phyloP scores from a whole-genome alignment of 35 echinoderm and acorn worm genomes.

The Heliocidaris erythrogramma region DNA sequence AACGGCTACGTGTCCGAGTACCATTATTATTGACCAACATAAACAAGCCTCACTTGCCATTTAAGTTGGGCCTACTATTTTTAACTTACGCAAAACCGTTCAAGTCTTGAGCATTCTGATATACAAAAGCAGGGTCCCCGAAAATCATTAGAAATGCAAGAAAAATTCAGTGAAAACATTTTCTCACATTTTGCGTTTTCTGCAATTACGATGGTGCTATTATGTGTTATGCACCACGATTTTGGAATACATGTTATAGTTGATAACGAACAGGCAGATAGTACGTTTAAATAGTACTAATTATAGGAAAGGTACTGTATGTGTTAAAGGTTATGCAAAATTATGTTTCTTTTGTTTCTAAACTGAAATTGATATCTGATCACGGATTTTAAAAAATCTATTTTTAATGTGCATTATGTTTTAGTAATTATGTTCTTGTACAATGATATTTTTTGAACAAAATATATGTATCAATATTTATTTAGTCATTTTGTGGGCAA shows the following conservation, averaged over 20 bases:
- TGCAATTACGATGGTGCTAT: not conserved
- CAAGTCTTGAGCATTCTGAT: too few species aligned
- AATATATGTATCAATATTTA: not conserved
- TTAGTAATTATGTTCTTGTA: not conserved
- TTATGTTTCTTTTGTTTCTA: not conserved
- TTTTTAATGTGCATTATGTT: not conserved
- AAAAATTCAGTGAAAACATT: not conserved
- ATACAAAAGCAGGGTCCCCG: too few species aligned
- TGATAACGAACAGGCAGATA: not conserved
- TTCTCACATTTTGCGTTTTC: not conserved
- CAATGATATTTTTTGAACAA: not conserved
- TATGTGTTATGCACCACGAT: not conserved
- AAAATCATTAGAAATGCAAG: too few species aligned
- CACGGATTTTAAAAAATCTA: too few species aligned
- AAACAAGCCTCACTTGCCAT: too few species aligned
- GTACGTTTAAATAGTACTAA: not conserved
- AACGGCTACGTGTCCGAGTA: too few species aligned
- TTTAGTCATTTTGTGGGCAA: not conserved
- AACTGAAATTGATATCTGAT: not conserved
- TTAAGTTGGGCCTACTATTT: too few species aligned
- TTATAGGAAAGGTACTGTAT: not conserved
- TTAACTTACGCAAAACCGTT: too few species aligned
- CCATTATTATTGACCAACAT: too few species aligned
- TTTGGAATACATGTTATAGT: not conserved
- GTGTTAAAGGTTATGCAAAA: not conserved